These are phyloP conservation scores for Triops longicaudatus DNA, from an alignment of 1,140 invertebrate species.

Conservation along the genomic window DNA sequence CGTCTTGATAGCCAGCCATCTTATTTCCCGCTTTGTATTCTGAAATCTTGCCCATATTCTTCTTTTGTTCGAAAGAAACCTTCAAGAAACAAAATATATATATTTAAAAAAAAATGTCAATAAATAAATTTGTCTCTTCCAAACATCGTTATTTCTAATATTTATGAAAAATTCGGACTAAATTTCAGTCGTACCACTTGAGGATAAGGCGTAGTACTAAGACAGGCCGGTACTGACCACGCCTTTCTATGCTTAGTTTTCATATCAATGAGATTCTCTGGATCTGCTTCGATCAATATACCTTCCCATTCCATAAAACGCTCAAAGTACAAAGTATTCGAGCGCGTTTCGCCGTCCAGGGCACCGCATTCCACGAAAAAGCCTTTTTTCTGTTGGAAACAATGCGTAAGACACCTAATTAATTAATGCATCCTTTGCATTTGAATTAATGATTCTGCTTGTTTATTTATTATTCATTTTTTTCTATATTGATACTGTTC, in stretches of 20 bases:
- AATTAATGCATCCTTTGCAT: no score
- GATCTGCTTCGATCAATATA: slow-evolving; percentile 37
- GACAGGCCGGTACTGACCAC: slow-evolving; percentile 41
- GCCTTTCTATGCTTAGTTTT: slow-evolving; percentile 40
- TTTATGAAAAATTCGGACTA: neutral
- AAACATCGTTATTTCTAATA: neutral
- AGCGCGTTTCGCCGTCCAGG: slow-evolving; percentile 31
- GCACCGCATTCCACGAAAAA: slow-evolving; percentile 34
- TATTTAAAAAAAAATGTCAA: neutral
- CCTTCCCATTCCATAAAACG: slow-evolving; percentile 31
- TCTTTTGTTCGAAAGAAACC: slow-evolving; percentile 39
- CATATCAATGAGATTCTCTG: slow-evolving; percentile 43
- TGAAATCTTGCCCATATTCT: slow-evolving; percentile 38
- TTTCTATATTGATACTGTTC: no score
- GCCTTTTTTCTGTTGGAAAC: slow-evolving; percentile 28
- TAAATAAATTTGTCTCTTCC: neutral
- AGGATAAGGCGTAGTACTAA: slow-evolving; percentile 40
- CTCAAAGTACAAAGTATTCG: slow-evolving; percentile 32
- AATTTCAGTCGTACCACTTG: neutral
- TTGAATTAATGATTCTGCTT: no score
- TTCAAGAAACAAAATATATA: no score
- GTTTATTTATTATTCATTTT: no score
- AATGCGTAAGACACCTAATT: no score
- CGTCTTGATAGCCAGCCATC: slow-evolving; percentile 33
- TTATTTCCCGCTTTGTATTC: slow-evolving; percentile 30